Evolutionary conservation across 2,888 invertebrate genomes (phyloP), one percentile per base, ranked within the genome.

Genomic region (Ectemnius continuus): DNA sequence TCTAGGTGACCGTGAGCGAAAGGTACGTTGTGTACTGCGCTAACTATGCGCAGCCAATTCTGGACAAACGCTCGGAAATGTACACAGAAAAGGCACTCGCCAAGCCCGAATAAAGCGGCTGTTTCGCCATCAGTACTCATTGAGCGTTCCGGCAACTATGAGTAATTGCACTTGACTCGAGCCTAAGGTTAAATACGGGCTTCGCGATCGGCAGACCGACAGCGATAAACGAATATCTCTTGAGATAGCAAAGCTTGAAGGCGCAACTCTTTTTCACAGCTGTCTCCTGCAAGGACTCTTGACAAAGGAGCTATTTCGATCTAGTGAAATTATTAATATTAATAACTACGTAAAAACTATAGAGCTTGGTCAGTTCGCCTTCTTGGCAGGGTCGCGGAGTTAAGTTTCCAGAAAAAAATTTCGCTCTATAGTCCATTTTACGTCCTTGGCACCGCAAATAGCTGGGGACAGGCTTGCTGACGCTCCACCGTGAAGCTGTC

Each of bases 81-180:
- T 36, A 36, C 8, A 11, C 8, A 36, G 36, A 36, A 36, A 36
- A 11, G 11, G 36, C 36, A 36, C 36, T 36, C 36, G 36, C 8
- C 36, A 8, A 36, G 36, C 8, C 36, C 36, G 36, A 11, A 6
- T 36, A 36, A 36, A 36, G 36, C 36, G 36, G 36, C 36, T 6
- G 14, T 16, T 52, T 52, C 14, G 52, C 52, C 52, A 52, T 52
- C 52, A 16, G 14, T 13, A 16, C 16, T 52, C 52, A 52, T 52
- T 52, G 52, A 52, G 14, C 16, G 52, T 52, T 52, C 52, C 52
- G 52, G 52, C 16, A 16, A 52, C 52, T 52, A 52, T 52, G 52
- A 52, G 52, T 52, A 52, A 52, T 52, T 52, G 52, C 52, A 52
- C 13, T 52, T 52, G 52, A 52, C 52, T 52, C 52, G 52, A 13